Evolutionary conservation across 1,140 invertebrate species (phyloP), one percentile per base, ranked within the genome.

Genomic region (Brachionus calyciflorus): DNA sequence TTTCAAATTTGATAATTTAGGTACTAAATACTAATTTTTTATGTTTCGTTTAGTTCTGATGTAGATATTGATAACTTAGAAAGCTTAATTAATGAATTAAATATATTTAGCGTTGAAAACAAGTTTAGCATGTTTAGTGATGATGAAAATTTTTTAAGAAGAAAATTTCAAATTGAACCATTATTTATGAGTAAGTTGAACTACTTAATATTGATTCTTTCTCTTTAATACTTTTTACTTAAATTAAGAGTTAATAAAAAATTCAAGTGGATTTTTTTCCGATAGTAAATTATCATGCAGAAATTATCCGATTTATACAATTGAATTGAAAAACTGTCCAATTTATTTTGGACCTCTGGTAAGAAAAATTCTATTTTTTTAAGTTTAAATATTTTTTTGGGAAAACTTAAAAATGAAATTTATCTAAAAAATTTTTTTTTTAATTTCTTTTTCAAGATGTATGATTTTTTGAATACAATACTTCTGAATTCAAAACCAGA

Each of bases 61-160:
- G 24, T 65, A 44, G 41, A 44, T 26, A 24, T 65, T 19, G 24
- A 65, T 4, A 40, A 21, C 24, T 28, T 65, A 1, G 37, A 65
- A n/a, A 44, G 1, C 1, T n/a, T 24, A 7, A 30, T 65, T 14
- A 44, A 65, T 12, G 40, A 65, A 14, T 24, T 65, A 4, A 44
- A 41, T 65, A 6, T 44, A 44, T 65, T 65, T 65, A 17, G 60
- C 26, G 12, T 14, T 12, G 14, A 65, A 28, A 65, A 65, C 26
- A 6, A 37, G 12, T 65, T 44, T 26, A 44, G 12, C 12, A 44
- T 65, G 40, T 65, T 65, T 12, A 46, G 17, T 19, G 33, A 65
- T 65, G 37, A 65, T n/a, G 60, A 65, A 44, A 65, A 65, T 65
- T 65, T 44, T 65, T 41, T 65, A 10, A 37, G 60, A 28, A 65